phyloP scores from a whole-genome alignment of 2,888 invertebrate genomes.

The Caenorhabditis sp. region DNA sequence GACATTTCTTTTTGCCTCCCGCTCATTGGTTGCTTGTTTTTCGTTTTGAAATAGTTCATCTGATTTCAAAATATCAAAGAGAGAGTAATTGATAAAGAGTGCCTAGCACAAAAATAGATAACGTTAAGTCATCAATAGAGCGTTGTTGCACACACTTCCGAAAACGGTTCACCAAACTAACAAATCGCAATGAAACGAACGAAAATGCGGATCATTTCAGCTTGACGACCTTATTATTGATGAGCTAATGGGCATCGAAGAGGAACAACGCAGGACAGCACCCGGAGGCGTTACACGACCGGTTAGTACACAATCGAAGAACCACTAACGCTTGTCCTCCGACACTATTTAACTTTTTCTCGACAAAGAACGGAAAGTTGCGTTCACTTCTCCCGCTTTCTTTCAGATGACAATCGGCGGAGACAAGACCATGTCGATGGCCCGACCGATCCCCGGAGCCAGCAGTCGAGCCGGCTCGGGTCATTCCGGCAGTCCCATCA shows the following conservation, averaged over 20 bases:
- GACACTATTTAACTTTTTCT: slow-evolving; percentile 11
- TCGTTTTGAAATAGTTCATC: too few species aligned
- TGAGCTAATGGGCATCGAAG: slow-evolving; percentile 71
- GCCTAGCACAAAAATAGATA: too few species aligned
- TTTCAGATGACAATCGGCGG: slow-evolving; percentile 74
- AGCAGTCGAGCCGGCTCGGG: slow-evolving; percentile 65
- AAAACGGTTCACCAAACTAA: too few species aligned
- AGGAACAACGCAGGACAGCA: slow-evolving; percentile 20
- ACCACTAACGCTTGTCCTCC: slow-evolving; percentile 12
- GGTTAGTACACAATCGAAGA: slow-evolving; percentile 35
- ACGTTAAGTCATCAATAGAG: too few species aligned
- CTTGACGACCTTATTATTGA: slow-evolving; percentile 79
- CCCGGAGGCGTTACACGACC: slow-evolving; percentile 32
- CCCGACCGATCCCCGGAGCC: slow-evolving; percentile 66
- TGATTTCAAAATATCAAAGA: too few species aligned
- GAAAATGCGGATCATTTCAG: slow-evolving; percentile 29
- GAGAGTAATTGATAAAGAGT: too few species aligned
- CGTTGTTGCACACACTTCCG: too few species aligned
- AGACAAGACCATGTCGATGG: slow-evolving; percentile 65
- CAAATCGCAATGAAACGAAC: too few species aligned
- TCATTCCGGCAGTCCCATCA: slow-evolving; percentile 72
- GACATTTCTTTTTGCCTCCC: too few species aligned
- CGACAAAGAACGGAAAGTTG: slow-evolving; percentile 3
- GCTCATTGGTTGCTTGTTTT: too few species aligned
- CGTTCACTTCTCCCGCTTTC: too few species aligned